Evolutionary conservation across 2,797 vertebrate species (phyloP).

Genomic region (Mycteria americana): DNA sequence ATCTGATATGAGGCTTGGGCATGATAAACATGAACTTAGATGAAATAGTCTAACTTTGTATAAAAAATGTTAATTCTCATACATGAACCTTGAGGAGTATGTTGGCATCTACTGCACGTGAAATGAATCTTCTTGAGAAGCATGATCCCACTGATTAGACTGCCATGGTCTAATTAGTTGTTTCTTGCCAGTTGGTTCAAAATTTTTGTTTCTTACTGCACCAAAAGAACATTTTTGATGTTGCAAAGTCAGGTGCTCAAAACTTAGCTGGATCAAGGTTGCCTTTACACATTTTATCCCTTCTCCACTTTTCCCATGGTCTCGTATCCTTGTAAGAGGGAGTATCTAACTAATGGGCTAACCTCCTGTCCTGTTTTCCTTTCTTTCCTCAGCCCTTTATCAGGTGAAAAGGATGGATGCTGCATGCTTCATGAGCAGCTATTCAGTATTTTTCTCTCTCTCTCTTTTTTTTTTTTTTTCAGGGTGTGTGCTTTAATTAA

Average conservation of each 20-base stretch:
- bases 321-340: neutral
- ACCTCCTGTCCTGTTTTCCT: neutral
- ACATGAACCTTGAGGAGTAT: neutral
- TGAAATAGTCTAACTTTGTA: neutral
- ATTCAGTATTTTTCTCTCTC: neutral
- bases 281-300: neutral
- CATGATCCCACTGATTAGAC: neutral
- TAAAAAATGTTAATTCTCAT: neutral
- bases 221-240: neutral
- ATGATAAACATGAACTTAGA: neutral
- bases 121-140: neutral
- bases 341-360: neutral
- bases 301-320: accelerated
- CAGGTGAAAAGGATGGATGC: neutral
- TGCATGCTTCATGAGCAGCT: neutral
- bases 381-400: neutral
- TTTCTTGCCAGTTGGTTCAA: neutral
- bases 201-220: neutral
- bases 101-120: neutral
- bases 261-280: neutral
- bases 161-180: neutral
- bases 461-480: neutral
- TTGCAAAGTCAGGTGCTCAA: neutral
- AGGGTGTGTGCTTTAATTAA: neutral
- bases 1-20: neutral